Base-by-base conservation (phyloP, 2,113 vertebrate genomes). In the Hemiprocne comata region DNA sequence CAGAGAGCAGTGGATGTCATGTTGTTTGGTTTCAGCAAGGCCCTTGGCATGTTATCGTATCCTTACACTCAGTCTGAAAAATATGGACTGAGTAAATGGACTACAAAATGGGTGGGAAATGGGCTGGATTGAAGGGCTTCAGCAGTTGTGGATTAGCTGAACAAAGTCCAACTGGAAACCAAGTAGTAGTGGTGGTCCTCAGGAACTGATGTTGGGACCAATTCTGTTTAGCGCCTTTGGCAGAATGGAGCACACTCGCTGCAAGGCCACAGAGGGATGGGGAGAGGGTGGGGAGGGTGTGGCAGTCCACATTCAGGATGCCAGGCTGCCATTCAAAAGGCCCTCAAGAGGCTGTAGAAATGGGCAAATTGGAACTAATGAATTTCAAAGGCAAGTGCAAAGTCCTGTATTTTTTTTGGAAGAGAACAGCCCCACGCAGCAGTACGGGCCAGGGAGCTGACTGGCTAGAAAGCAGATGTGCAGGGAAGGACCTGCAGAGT, bases 391-490 rank as follows among this genome's bases (percentile, higher is more conserved):
- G 25, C 18, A 66, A 57, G 24, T 26, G 12, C 24, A 36, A 86
- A 80, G 50, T 36, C 33, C 44, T 29, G 6, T 44, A 50, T 42
- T 46, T 46, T 46, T 18, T 55, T 62, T 75, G 48, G 21, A 91
- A 64, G 24, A 72, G 31, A 67, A 57, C 2, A 79, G 34, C 7
- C 17, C 12, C 20, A 66, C 0, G 0, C 14, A 57, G n/a, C n/a
- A 44, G 18, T 8, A 67, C 16, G 38, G 48, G 13, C 10, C 1
- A 38, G 1, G 44, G 44, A 23, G 42, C 21, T 62, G 58, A 64
- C 72, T 64, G 9, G 14, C 58, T 40, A 75, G 54, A 87, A 67
- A 67, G 67, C 13, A 83, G 24, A 15, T 51, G 36, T 46, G 53
- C 46, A 44, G 66, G 74, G 66, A 42, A 88, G 57, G 20, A 61